Evolutionary conservation across 2,113 vertebrate genomes (phyloP), one percentile per base, ranked within the genome.

Genomic region (Ammospiza nelsoni): DNA sequence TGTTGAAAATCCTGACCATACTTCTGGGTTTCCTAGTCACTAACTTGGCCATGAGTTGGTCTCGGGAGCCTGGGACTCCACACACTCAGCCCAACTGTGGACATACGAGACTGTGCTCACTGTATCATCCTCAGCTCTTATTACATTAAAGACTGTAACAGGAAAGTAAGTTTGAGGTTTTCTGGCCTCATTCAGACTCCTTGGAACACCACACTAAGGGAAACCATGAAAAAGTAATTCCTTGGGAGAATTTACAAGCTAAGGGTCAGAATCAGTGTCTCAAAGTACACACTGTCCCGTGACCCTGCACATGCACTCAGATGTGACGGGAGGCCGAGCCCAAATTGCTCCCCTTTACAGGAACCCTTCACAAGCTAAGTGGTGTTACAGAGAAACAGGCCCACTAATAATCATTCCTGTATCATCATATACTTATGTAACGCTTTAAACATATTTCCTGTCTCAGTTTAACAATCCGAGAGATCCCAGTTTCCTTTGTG

Each of bases 211-310:
- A 21, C 39, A 23, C 6, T 29, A 55, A 43, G 43, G 6, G 7
- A 39, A 77, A 55, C 54, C 12, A 62, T 8, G 2, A 19, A 57
- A 79, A 73, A 54, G 2, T 28, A 4, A 8, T 35, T 35, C 6
- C 54, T 15, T 0, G 0, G 35, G 18, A 24, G 17, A 44, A 24
- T 35, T 31, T 49, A 5, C 15, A 43, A 81, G 33, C 12, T 6
- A 39, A 46, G 35, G 57, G 65, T 46, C 57, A 62, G 46, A 24
- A n/a, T 14, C 13, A 8, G 58, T 7, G 51, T 49, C 39, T 48
- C 18, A 33, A 5, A n/a, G 66, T 15, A 4, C 0, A 0, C 3
- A 1, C 24, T 6, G n/a, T 22, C 65, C 61, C 16, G 1, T 24
- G 58, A 18, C 5, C 16, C 63, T 6, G 41, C 24, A 12, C 3